Conservation (phyloP, 2,113 vertebrate genomes). For the Ptilorrhoa leucosticta region DNA sequence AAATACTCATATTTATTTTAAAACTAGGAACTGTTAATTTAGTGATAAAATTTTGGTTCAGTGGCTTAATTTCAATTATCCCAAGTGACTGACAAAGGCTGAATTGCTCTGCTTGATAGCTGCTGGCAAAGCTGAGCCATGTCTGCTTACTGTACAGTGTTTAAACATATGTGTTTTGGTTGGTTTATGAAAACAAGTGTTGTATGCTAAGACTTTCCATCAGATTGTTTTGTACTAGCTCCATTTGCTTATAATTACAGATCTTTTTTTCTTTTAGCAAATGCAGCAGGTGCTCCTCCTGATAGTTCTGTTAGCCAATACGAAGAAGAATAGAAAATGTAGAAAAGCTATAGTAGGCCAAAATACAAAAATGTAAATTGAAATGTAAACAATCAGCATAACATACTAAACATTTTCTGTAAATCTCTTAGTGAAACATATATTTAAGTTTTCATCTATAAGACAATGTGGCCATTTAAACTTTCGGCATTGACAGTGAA, state of each 20-base stretch:
- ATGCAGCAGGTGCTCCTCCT: slow-evolving; percentile 33
- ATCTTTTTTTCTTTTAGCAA: neutral
- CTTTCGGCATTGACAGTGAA: neutral
- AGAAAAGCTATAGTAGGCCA: neutral
- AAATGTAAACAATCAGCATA: neutral
- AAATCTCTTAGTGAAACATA: neutral
- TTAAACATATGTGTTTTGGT: slow-evolving; percentile 31
- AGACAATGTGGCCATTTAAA: neutral
- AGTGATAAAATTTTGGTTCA: neutral
- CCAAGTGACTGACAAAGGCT: neutral
- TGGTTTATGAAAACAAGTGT: slow-evolving; percentile 20
- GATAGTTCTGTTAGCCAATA: slow-evolving; percentile 24
- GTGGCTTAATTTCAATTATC: neutral
- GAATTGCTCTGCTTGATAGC: neutral
- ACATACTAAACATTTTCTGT: neutral
- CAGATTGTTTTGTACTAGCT: slow-evolving; percentile 21
- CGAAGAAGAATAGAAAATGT: neutral
- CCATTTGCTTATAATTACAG: slow-evolving; percentile 25
- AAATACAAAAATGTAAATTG: neutral
- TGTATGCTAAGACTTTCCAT: neutral
- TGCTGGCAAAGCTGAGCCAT: neutral
- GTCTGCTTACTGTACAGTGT: neutral
- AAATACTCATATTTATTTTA: neutral
- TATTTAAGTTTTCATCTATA: neutral
- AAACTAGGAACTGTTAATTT: neutral